Base-by-base conservation (phyloP, 2,888 invertebrate species). In the Xestoiulus laeticollis region DNA sequence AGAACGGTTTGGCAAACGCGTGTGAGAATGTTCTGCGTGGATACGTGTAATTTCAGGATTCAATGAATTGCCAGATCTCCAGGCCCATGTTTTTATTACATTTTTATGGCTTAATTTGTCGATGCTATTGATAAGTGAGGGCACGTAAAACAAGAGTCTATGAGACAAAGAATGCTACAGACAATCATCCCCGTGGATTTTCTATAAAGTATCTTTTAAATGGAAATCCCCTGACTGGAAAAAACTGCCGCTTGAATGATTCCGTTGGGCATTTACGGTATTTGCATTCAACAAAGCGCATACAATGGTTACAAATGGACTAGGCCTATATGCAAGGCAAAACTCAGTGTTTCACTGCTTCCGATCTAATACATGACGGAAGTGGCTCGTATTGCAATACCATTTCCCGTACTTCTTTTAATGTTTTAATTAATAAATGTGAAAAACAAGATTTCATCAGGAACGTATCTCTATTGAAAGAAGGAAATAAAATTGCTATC, bases 61-160 rank as follows among this genome's bases (percentile, higher is more conserved):
- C 78, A 78, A 14, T 78, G 78, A 78, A 78, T 78, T 78, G 26
- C 30, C 26, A 78, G 78, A 78, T 78, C 78, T 68, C n/a, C 78
- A 78, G 78, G 14, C 30, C 30, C 78, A 30, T 78, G 78, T 78
- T 78, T 78, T 78, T 78, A 78, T 78, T 78, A 78, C 78, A 30
- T 78, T 78, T 78, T 78, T 78, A 78, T 78, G 78, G 78, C 30
- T 30, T 78, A 78, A 78, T 78, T 78, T 78, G 78, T 30, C 78
- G 78, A 78, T 78, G 78, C 78, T 78, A 78, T 78, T 78, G 78
- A 78, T 78, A 78, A 78, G 78, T 78, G 30, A 68, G 78, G 22
- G 78, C 78, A 78, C 78, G 78, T 78, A 78, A 78, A 4, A 16
- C 30, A 78, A n/a, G 26, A 78, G 78, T 14, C 78, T 30, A 14